A percentile compares a stretch with the other conserved stretches of the same genome.
phyloP scores from a whole-genome alignment of 2,113 vertebrate genomes.

The Agapornis roseicollis region DNA sequence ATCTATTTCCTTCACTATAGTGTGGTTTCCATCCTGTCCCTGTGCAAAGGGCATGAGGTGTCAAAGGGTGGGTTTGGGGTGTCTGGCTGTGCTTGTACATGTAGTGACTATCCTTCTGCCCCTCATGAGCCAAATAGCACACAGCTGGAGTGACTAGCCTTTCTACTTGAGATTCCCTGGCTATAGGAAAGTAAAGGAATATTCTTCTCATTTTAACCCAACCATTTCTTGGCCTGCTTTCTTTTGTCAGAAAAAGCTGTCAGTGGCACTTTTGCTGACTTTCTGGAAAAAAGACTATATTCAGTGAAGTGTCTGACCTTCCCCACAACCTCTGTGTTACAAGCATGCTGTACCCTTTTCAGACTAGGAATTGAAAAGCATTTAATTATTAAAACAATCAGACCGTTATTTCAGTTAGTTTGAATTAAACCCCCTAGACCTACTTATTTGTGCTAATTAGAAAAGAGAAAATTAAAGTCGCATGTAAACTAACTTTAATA shows the following conservation, averaged over 20 bases:
- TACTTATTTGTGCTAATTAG: neutral
- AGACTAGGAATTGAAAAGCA: neutral
- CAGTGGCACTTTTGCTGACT: neutral
- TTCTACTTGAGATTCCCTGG: neutral
- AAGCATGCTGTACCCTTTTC: neutral
- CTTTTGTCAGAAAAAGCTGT: neutral
- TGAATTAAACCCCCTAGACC: neutral
- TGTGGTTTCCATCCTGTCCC: neutral
- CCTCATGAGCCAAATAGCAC: neutral
- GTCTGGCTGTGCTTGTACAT: neutral
- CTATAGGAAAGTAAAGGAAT: neutral
- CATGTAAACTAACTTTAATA: neutral
- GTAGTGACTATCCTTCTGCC: neutral
- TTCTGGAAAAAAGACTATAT: neutral
- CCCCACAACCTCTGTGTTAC: neutral
- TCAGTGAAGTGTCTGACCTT: neutral
- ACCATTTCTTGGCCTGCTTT: neutral
- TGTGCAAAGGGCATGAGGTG: neutral
- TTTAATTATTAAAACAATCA: neutral
- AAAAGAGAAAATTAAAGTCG: neutral
- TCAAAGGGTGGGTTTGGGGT: fast-evolving
- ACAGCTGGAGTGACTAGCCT: neutral
- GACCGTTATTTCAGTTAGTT: neutral
- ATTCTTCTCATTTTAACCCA: neutral
- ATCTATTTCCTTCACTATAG: neutral